Conservation (phyloP, 2,113 vertebrate genomes). For the Nipponia nippon region DNA sequence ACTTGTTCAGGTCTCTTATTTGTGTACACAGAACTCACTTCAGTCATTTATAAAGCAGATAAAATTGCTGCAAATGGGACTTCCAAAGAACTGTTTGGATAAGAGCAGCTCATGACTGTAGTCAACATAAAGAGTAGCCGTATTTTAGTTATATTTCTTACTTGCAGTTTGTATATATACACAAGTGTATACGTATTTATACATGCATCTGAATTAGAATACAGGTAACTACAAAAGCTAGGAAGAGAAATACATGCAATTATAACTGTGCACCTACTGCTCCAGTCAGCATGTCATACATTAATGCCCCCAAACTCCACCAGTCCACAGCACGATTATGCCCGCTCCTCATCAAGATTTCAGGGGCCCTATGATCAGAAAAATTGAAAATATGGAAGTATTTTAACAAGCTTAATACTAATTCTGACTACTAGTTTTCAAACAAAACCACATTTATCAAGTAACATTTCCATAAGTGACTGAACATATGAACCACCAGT, state of each 20-base stretch:
- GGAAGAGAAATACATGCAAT: slow-evolving; percentile 67
- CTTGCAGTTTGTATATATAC: neutral
- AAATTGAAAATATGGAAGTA: neutral
- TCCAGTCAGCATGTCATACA: slow-evolving; percentile 99
- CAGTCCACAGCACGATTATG: slow-evolving; percentile 98
- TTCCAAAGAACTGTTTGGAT: neutral
- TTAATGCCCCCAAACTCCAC: slow-evolving; percentile 99
- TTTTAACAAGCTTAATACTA: neutral
- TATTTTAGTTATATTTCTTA: neutral
- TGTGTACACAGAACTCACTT: neutral
- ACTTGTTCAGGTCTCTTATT: slow-evolving; percentile 1
- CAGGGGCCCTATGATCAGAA: slow-evolving; percentile 87
- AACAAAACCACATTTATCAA: neutral
- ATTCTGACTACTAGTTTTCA: neutral
- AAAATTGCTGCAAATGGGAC: neutral
- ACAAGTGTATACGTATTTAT: neutral
- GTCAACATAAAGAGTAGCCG: neutral
- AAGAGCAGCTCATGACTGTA: neutral
- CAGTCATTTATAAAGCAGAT: neutral
- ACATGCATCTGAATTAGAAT: neutral
- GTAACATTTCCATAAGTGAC: neutral
- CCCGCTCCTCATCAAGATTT: slow-evolving; percentile 97
- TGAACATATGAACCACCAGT: slow-evolving; percentile 5
- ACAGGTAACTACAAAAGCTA: neutral
- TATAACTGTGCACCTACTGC: slow-evolving; percentile 90